A percentile compares a stretch with the other conserved stretches of the same genome.
These are phyloP conservation scores for Cynodonichthys magdalenae DNA, from an alignment of 2,797 vertebrate species.

Conservation along the genomic window DNA sequence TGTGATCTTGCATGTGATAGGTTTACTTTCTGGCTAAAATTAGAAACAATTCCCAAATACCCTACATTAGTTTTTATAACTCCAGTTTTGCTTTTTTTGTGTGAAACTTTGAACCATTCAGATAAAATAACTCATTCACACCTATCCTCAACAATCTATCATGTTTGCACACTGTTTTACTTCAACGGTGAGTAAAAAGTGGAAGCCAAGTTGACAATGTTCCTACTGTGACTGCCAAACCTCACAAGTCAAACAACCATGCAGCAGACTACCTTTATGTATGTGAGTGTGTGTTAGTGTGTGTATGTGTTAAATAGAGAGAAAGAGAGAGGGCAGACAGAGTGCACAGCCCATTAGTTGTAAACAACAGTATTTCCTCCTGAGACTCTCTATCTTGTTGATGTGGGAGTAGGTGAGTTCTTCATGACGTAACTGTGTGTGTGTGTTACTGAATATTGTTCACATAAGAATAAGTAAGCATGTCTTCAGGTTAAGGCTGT, in stretches of 20 bases:
- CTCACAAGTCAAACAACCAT: conserved; percentile 29
- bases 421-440: conserved; percentile 19
- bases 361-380: conserved; percentile 45
- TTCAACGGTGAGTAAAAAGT: conserved; percentile 14
- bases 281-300: not conserved
- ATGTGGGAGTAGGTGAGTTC: conserved; percentile 20
- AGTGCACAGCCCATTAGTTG: conserved; percentile 27
- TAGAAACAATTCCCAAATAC: not conserved
- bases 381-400: conserved; percentile 37
- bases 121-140: not conserved
- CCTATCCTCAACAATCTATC: not conserved
- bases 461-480: conserved; percentile 39
- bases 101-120: not conserved
- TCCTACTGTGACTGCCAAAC: conserved; percentile 27
- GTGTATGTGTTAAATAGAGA: not conserved
- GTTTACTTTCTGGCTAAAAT: not conserved
- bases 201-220: conserved; percentile 42
- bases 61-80: not conserved
- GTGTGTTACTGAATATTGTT: conserved; percentile 28
- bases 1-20: not conserved
- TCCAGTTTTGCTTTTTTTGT: not conserved
- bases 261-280: conserved; percentile 10
- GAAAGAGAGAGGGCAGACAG: not conserved
- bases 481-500: conserved; percentile 45
- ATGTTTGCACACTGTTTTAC: conserved; percentile 1